Conservation (phyloP, 2,888 invertebrate genomes). For the Dastarcus helophoroides region DNA sequence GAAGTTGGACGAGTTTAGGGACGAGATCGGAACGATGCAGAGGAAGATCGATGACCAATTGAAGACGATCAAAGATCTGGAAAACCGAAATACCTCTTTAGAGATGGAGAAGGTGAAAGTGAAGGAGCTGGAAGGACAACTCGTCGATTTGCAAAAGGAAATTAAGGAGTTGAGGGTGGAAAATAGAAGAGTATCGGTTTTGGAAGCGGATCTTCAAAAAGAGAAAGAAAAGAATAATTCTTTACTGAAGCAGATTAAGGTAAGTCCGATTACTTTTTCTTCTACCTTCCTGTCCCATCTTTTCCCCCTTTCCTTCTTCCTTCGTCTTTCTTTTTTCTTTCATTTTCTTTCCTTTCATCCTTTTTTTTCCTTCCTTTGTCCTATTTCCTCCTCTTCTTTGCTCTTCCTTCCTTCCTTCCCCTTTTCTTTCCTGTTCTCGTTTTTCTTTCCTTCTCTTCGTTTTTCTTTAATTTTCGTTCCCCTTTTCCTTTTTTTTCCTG, state of each 20-base stretch:
- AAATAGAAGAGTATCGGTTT: conserved; percentile 28
- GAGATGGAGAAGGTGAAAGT: conserved; percentile 19
- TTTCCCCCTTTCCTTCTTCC: too few relatives aligned
- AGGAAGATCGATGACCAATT: conserved; percentile 32
- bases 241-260: conserved; percentile 45
- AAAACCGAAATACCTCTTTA: conserved; percentile 20
- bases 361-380: too few relatives aligned
- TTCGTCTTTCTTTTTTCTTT: too few relatives aligned
- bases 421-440: too few relatives aligned
- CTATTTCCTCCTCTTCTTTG: too few relatives aligned
- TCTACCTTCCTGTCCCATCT: too few relatives aligned
- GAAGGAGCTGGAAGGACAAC: conserved; percentile 13
- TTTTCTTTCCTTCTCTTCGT: too few relatives aligned
- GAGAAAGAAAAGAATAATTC: conserved; percentile 47
- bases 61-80: conserved; percentile 22
- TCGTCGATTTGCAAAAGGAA: conserved; percentile 28
- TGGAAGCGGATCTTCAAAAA: conserved; percentile 42
- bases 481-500: too few relatives aligned
- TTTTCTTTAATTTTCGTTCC: too few relatives aligned
- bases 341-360: too few relatives aligned
- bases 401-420: too few relatives aligned
- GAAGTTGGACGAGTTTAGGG: conserved; percentile 16
- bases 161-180: conserved; percentile 36
- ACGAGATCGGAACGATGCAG: conserved; percentile 18
- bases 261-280: too few relatives aligned